Evolutionary conservation across 2,888 invertebrate genomes (phyloP).

Genomic region (Leucophora obtusa): DNA sequence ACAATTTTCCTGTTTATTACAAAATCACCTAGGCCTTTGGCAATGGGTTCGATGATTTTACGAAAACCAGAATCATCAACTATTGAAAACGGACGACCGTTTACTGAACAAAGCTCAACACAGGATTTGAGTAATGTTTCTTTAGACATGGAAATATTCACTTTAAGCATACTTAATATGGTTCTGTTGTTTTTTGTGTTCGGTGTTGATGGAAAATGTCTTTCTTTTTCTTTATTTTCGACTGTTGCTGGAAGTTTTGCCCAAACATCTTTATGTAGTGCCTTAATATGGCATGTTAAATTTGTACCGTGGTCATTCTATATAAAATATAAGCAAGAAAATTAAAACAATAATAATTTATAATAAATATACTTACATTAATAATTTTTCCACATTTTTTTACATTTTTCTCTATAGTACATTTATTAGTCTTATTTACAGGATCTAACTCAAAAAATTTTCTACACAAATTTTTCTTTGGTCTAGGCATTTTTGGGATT

Average conservation of each 20-base stretch:
- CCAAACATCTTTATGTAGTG: slow-evolving; percentile 11
- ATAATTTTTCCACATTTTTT: neutral
- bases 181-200: neutral
- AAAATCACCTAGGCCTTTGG: neutral
- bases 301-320: slow-evolving; percentile 17
- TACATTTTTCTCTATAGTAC: neutral
- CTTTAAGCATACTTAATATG: neutral
- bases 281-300: slow-evolving; percentile 4
- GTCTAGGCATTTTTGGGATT: slow-evolving; percentile 1
- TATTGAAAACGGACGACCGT: slow-evolving; percentile 5
- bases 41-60: slow-evolving; percentile 6
- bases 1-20: neutral
- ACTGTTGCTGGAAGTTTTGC: neutral
- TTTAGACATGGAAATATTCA: neutral
- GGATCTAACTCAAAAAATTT: neutral
- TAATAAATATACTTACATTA: neutral
- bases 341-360: neutral
- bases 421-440: neutral
- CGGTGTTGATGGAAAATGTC: neutral
- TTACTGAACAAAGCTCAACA: slow-evolving; percentile 12
- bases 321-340: too few relatives aligned
- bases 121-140: slow-evolving; percentile 14
- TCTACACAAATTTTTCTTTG: neutral
- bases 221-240: neutral
- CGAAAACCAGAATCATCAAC: slow-evolving; percentile 5